Conservation (phyloP, 2,888 invertebrate species). For the Tinea pellionella region DNA sequence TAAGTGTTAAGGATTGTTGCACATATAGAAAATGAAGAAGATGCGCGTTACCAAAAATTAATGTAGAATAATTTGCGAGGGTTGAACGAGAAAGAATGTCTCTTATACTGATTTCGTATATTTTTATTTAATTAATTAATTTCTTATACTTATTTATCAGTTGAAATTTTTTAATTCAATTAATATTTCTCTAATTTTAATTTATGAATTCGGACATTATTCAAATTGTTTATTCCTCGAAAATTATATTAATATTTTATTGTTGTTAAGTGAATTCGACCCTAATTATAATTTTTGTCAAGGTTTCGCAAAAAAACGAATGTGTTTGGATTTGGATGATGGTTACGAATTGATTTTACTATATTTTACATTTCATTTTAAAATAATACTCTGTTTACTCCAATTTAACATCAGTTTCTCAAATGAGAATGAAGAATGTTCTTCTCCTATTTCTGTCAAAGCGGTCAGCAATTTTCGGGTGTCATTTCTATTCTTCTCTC, state of each 20-base stretch:
- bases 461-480: background rate
- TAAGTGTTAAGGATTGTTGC: background rate
- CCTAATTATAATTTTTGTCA: slow-evolving; percentile 51
- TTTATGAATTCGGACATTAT: background rate
- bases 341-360: slow-evolving; percentile 10
- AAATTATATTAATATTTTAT: slow-evolving; percentile 17
- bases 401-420: too few species aligned
- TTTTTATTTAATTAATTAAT: background rate
- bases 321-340: slow-evolving; percentile 26
- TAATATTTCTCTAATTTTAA: background rate
- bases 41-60: slow-evolving; percentile 3
- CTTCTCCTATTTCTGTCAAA: background rate
- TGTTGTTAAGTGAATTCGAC: slow-evolving; percentile 32
- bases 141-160: slow-evolving; percentile 2
- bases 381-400: slow-evolving; percentile 15
- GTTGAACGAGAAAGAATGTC: slow-evolving; percentile 60
- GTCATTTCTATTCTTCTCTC: slow-evolving; percentile 2
- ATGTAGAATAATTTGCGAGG: slow-evolving; percentile 37
- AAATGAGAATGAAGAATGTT: too few species aligned
- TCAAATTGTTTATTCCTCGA: slow-evolving; percentile 8
- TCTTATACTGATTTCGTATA: slow-evolving; percentile 31
- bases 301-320: slow-evolving; percentile 67
- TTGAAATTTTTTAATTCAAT: background rate
- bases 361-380: background rate
- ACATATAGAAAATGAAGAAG: background rate